phyloP scores from a whole-genome alignment of 2,113 vertebrate genomes.

The Oceanodroma tethys region DNA sequence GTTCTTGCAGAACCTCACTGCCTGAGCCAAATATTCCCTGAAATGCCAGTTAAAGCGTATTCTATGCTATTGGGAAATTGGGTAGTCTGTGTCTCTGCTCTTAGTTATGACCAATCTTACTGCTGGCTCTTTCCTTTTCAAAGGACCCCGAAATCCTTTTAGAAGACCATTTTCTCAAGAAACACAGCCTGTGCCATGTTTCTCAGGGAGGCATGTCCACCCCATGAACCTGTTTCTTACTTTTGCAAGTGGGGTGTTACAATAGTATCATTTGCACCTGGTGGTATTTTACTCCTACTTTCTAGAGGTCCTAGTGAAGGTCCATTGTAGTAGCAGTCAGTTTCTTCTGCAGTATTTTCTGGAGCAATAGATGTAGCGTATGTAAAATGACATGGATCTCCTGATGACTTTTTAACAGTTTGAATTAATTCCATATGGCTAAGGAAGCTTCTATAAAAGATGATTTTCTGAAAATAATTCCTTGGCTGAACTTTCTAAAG shows the following conservation, averaged over 20 bases:
- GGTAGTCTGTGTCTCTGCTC: not conserved
- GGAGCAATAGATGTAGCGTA: not conserved
- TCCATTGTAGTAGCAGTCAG: not conserved
- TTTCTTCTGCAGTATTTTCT: not conserved
- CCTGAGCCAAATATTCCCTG: not conserved
- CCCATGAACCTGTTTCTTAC: not conserved
- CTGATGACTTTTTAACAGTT: not conserved
- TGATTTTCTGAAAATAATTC: not conserved
- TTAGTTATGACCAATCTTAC: not conserved
- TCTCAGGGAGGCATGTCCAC: not conserved
- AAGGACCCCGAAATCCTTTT: not conserved
- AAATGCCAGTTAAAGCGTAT: not conserved
- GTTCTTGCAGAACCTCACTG: not conserved
- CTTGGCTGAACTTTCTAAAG: not conserved
- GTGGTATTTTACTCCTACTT: not conserved
- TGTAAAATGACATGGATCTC: not conserved
- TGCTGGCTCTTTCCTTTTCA: not conserved
- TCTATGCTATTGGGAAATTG: not conserved
- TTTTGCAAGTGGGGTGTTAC: not conserved
- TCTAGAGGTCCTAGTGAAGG: not conserved
- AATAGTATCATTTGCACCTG: not conserved
- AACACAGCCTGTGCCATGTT: not conserved
- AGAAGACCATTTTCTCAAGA: not conserved
- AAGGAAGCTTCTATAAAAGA: not conserved
- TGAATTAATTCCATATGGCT: not conserved